Evolutionary conservation across 2,888 invertebrate species (phyloP).

Genomic region (Lasius fuliginosus): DNA sequence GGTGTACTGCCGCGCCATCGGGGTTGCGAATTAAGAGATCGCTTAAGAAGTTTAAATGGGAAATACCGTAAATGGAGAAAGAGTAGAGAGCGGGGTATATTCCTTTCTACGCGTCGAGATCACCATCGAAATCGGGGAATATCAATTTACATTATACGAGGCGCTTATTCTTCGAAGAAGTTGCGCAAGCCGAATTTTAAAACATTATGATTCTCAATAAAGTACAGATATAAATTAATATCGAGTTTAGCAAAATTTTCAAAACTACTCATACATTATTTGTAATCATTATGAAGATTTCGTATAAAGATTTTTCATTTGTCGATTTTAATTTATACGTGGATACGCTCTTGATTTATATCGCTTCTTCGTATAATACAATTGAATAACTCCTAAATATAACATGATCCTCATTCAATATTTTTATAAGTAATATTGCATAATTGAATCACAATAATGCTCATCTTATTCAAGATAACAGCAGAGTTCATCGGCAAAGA

Average conservation of each 20-base stretch:
- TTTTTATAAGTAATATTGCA: conserved; percentile 27
- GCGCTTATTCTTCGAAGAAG: conserved; percentile 5
- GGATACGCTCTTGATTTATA: background rate
- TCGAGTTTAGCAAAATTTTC: background rate
- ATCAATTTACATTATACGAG: conserved; percentile 41
- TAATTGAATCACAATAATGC: conserved; percentile 34
- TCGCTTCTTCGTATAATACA: conserved; percentile 10
- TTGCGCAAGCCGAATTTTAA: conserved; percentile 3
- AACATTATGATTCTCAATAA: conserved; percentile 4
- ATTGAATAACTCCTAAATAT: background rate
- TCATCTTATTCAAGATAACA: background rate
- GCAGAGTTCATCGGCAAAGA: background rate
- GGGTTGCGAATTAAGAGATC: conserved; percentile 78
- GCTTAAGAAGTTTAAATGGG: conserved; percentile 78
- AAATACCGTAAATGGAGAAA: conserved; percentile 65
- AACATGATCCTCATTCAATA: conserved; percentile 22
- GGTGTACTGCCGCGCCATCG: conserved; percentile 45
- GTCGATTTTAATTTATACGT: background rate
- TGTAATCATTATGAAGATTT: background rate
- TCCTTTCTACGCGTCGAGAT: conserved; percentile 49
- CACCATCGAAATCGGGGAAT: conserved; percentile 52
- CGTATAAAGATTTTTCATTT: background rate
- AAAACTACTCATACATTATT: background rate
- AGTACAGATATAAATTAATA: background rate
- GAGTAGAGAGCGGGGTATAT: conserved; percentile 46